Evolutionary conservation across 2,113 vertebrate species (phyloP), one percentile per base, ranked within the genome.

Genomic region (Lipophrys pholis): DNA sequence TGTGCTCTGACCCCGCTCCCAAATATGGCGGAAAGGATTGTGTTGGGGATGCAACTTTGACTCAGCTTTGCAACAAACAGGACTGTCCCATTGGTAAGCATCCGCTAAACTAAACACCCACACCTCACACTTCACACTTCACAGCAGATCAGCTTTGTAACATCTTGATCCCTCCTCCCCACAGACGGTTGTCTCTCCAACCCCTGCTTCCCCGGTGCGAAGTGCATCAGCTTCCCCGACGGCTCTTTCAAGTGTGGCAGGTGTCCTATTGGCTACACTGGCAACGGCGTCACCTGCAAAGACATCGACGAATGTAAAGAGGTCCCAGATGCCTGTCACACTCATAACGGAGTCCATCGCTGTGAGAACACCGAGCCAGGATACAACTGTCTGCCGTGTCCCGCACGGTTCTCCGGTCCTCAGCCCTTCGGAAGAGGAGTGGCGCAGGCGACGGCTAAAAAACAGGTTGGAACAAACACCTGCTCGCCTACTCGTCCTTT

Each of bases 151-250:
- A 15, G 3, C 7, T 1, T 53, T 55, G 67, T 53, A 43, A 68
- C 12, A 5, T 6, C 12, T 14, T 14, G 2, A 14, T 36, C 72
- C 0, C 57, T 55, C 79, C 16, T 76, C 8, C 66, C 2, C 71
- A 55, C 89, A 98, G 98, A 99, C 80, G 97, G 98, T 35, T 99
- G 98, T 75, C 93, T 99, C 51, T 99, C 98, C 69, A 99, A 94
- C 71, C 98, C 98, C 17, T 99, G 98, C 92, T 99, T 99, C 85
- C 90, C 94, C 0, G 96, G 96, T 3, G 43, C 94, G 56, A 93
- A 92, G 0, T 99, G 98, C 87, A 96, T 90, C 17, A 99, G 97
- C 62, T 97, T 95, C 73, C 93, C 94, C 6, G 97, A 99, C 41
- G 98, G 98, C 50, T 96, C 96, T 65, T 99, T 96, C 95, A 95